Conservation (phyloP, 2,888 invertebrate species). For the Apotomis capreana region DNA sequence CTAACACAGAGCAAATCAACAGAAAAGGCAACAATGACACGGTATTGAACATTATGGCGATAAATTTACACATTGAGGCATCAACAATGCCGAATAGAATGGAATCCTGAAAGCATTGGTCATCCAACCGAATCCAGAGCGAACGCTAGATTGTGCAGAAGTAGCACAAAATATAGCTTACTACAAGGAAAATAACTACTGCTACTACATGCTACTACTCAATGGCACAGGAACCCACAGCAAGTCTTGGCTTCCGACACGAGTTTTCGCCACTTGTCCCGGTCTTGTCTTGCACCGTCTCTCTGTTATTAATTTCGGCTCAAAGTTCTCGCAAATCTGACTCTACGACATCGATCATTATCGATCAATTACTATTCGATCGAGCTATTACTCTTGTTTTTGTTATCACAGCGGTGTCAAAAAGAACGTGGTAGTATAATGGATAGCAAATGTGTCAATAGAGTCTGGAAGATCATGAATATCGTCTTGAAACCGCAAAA, state of each 20-base stretch:
- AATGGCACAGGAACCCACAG: background rate
- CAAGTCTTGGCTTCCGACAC: background rate
- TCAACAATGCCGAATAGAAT: conserved; percentile 57
- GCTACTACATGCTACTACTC: background rate
- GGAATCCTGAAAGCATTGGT: conserved; percentile 44
- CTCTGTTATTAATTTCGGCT: background rate
- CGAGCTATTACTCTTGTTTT: no score
- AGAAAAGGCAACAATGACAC: background rate
- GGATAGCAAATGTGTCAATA: background rate
- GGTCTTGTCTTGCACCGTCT: background rate
- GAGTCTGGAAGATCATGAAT: no score
- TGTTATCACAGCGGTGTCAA: background rate
- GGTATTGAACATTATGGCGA: conserved; percentile 36
- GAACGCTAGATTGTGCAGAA: background rate
- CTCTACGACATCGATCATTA: no score
- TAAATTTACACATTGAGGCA: conserved; percentile 54
- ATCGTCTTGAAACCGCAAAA: no score
- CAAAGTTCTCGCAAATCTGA: background rate
- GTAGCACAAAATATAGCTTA: background rate
- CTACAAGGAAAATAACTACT: background rate
- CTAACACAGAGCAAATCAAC: background rate
- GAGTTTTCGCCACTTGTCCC: background rate
- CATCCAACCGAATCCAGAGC: conserved; percentile 26
- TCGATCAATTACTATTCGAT: no score
- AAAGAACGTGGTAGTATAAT: background rate